Evolutionary conservation across 2,888 invertebrate genomes (phyloP).

Genomic region (Lumbricus terrestris): DNA sequence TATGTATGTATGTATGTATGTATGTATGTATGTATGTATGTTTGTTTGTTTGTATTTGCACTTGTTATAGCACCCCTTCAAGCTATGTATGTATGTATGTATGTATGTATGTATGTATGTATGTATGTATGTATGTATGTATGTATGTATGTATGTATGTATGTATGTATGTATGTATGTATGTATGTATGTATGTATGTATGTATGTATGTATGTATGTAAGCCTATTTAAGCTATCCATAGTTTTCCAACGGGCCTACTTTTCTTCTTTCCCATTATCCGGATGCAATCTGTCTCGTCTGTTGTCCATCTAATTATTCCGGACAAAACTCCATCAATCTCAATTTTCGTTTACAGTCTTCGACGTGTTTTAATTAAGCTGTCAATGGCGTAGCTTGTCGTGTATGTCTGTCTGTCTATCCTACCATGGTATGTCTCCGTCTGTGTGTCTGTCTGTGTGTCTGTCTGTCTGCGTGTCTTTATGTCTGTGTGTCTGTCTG

Average conservation of each 20-base stretch:
- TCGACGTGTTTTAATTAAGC: background rate
- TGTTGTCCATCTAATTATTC: background rate
- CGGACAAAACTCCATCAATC: background rate
- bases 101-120: slow-evolving; percentile 30
- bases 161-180: background rate
- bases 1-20: slow-evolving; percentile 32
- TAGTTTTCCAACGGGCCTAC: background rate
- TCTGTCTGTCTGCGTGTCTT: too few species aligned
- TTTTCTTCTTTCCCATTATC: background rate
- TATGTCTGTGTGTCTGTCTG: background rate
- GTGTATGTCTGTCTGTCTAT: background rate
- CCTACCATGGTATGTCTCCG: too few species aligned
- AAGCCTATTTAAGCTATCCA: too few species aligned
- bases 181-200: slow-evolving; percentile 18
- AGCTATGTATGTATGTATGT: slow-evolving; percentile 29
- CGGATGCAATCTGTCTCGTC: background rate
- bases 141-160: slow-evolving; percentile 19
- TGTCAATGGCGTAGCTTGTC: background rate
- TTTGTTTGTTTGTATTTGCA: slow-evolving; percentile 15
- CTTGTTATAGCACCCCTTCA: too few species aligned
- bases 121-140: slow-evolving; percentile 29
- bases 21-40: slow-evolving; percentile 29
- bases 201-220: background rate
- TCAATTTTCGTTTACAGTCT: background rate
- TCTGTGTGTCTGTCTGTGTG: background rate